Conservation (phyloP, 2,113 vertebrate genomes). For the Craseonycteris thonglongyai region DNA sequence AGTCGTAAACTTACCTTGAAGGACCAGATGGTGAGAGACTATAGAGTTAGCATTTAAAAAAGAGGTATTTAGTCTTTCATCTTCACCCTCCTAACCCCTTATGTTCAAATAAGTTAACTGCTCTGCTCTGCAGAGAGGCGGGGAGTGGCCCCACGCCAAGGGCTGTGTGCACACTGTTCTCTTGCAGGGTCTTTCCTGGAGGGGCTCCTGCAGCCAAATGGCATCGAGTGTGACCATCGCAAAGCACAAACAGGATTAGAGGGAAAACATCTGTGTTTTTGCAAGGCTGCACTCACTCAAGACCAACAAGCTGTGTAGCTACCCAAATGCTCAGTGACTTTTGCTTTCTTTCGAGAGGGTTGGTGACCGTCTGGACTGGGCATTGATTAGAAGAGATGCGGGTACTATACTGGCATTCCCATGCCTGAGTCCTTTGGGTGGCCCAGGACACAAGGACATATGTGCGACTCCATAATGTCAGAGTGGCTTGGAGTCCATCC, state of each 20-base stretch:
- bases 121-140: constrained; percentile 57
- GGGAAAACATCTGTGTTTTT: constrained; percentile 43
- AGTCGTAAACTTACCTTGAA: constrained; percentile 36
- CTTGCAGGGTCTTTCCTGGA: constrained; percentile 17
- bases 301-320: background rate
- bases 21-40: constrained; percentile 53
- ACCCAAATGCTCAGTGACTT: constrained; percentile 32
- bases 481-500: background rate
- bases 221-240: background rate
- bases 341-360: background rate
- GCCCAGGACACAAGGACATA: background rate
- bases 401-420: background rate
- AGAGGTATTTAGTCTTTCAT: constrained; percentile 61
- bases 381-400: background rate
- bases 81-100: constrained; percentile 56
- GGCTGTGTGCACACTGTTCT: constrained; percentile 37
- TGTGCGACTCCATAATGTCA: background rate
- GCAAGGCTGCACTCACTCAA: background rate
- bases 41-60: constrained; percentile 45
- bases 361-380: background rate
- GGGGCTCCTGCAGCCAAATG: constrained; percentile 38
- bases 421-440: background rate
- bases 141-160: constrained; percentile 14
- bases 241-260: constrained; percentile 41
- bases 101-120: constrained; percentile 58